A percentile compares a stretch with the other conserved stretches of the same genome.
These are phyloP conservation scores for Eilema depressum DNA, from an alignment of 2,888 invertebrate species.

Conservation along the genomic window DNA sequence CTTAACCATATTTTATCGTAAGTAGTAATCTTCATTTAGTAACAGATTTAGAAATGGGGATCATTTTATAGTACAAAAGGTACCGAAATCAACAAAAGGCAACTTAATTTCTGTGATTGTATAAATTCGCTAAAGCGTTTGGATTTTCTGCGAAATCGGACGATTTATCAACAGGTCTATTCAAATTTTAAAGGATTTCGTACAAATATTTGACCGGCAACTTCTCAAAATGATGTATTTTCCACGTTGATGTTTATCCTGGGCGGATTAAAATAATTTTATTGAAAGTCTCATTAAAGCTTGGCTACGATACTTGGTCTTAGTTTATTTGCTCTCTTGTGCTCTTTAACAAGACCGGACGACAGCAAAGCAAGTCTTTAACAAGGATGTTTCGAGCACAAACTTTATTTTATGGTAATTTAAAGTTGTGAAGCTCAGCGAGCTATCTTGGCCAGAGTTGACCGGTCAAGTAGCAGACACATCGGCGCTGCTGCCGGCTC, in stretches of 20 bases:
- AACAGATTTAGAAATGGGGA: constrained; percentile 37
- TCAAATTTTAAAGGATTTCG: constrained; percentile 48
- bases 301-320: constrained; percentile 16
- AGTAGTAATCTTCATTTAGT: constrained; percentile 26
- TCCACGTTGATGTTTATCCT: constrained; percentile 3
- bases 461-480: constrained; percentile 27
- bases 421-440: constrained; percentile 24
- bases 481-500: constrained; percentile 32
- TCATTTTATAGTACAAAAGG: constrained; percentile 58
- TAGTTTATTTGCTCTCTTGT: constrained; percentile 23
- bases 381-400: constrained; percentile 15
- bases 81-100: constrained; percentile 54
- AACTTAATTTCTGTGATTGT: constrained; percentile 60
- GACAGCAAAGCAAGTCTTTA: constrained; percentile 27
- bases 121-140: constrained; percentile 55
- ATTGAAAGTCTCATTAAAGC: constrained; percentile 22
- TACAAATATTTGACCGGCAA: constrained; percentile 45
- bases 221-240: constrained; percentile 26
- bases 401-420: constrained; percentile 38
- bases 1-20: constrained; percentile 15
- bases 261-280: constrained; percentile 3
- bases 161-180: constrained; percentile 54
- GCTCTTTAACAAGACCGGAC: constrained; percentile 7
- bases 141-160: constrained; percentile 46
- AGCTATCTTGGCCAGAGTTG: constrained; percentile 21